Conservation (phyloP, 1,140 invertebrate species). For the Megalopta genalis region DNA sequence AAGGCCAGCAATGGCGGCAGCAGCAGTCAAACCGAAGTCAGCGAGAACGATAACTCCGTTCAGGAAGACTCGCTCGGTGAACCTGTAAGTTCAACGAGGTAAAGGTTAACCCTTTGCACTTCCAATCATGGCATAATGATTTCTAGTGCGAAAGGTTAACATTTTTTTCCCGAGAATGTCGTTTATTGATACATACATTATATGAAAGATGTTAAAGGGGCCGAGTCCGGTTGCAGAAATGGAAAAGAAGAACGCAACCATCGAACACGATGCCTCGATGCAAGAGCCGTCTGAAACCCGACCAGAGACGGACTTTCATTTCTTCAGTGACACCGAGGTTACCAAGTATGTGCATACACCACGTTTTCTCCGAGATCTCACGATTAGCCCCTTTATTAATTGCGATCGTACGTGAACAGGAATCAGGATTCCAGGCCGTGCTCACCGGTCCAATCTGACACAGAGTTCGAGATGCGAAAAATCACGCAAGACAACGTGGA, state of each 20-base stretch:
- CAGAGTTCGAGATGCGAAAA: slow-evolving; percentile 92
- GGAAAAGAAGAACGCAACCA: slow-evolving; percentile 53
- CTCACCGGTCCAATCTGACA: slow-evolving; percentile 94
- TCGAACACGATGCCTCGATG: slow-evolving; percentile 33
- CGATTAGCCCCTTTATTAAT: background rate
- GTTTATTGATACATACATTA: slow-evolving; percentile 18
- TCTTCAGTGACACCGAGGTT: slow-evolving; percentile 95
- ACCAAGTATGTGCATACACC: slow-evolving; percentile 81
- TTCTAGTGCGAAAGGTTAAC: too few species aligned
- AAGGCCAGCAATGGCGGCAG: slow-evolving; percentile 82
- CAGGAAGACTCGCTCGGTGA: slow-evolving; percentile 63
- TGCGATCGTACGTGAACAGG: slow-evolving; percentile 74
- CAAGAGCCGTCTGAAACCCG: slow-evolving; percentile 57
- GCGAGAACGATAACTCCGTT: slow-evolving; percentile 64
- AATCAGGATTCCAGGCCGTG: slow-evolving; percentile 85
- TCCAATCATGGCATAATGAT: too few species aligned
- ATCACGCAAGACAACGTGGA: slow-evolving; percentile 81
- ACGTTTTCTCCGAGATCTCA: too few species aligned
- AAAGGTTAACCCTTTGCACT: background rate
- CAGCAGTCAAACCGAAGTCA: slow-evolving; percentile 74
- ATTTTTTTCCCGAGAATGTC: background rate
- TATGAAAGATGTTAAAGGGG: slow-evolving; percentile 66
- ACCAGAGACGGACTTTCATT: slow-evolving; percentile 87
- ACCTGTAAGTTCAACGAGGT: slow-evolving; percentile 57
- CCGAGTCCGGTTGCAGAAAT: slow-evolving; percentile 66